Base-by-base conservation (phyloP, 2,888 invertebrate genomes). In the Phrixothrix hirtus region DNA sequence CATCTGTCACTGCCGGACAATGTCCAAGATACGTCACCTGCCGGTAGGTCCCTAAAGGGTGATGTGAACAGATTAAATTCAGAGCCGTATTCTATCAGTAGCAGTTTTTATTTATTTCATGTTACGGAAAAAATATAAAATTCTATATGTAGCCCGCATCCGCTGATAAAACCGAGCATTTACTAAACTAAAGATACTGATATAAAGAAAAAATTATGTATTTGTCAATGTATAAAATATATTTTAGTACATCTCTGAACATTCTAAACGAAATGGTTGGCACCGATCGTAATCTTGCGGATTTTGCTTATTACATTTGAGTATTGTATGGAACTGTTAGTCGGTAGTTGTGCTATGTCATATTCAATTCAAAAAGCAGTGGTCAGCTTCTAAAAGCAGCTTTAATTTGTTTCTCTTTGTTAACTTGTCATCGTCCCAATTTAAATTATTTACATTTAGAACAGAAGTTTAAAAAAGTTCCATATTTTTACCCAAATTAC, bases 21-120 rank as follows among this genome's bases (percentile, higher is more conserved):
- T 69, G 70, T 71, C 68, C 71, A 62, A 69, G 61, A 69, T 69
- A 61, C 69, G 68, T 70, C 71, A 71, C 70, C 71, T 71, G 71
- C 70, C 67, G 57, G 29, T 56, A 37, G 29, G 44, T 44, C 42
- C 36, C 46, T 14, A 56, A 45, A 56, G 58, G 58, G 52, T 58
- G 41, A 45, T 32, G 26, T 26, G 35, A 47, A 36, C 12, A 42
- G 59, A 59, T 59, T 59, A 57, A 43, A 32, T 11, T 5, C 55
- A 57, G 38, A 21, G 37, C 15, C 31, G 50, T 43, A 55, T 17
- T 52, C 3, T n/a, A n/a, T n/a, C n/a, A n/a, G n/a, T n/a, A n/a
- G n/a, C n/a, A n/a, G n/a, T n/a, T n/a, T n/a, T n/a, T n/a, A n/a
- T n/a, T n/a, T n/a, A n/a, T n/a, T n/a, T n/a, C n/a, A n/a, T n/a